Evolutionary conservation across 2,113 vertebrate genomes (phyloP).

Genomic region (Petaurus breviceps): DNA sequence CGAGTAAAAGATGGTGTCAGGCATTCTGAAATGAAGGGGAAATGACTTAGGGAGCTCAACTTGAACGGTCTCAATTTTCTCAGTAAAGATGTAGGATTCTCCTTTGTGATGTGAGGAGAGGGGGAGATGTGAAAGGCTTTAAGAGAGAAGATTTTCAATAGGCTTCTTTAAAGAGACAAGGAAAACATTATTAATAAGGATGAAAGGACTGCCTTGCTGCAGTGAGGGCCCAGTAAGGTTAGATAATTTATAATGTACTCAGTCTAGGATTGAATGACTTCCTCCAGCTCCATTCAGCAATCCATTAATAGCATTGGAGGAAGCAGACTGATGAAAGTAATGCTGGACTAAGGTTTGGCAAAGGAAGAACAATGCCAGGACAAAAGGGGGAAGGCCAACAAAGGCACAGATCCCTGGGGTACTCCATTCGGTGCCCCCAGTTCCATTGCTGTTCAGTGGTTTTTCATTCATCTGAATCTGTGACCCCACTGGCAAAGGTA

Average conservation of each 20-base stretch:
- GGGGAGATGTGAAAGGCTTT: neutral
- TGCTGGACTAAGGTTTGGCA: neutral
- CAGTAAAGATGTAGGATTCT: neutral
- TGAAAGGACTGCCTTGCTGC: neutral
- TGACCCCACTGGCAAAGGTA: neutral
- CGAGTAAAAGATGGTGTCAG: too few relatives aligned
- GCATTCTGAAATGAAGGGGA: neutral
- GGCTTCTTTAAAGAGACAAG: neutral
- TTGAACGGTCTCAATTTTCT: neutral
- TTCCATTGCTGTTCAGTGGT: neutral
- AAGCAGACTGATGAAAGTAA: neutral
- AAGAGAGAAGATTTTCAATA: neutral
- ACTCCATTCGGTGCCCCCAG: neutral
- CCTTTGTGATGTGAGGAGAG: neutral
- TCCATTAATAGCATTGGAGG: neutral
- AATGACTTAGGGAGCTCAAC: neutral
- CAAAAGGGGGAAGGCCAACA: neutral
- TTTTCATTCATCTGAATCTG: neutral
- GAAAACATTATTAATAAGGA: neutral
- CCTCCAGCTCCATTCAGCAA: neutral
- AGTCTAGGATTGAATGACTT: neutral
- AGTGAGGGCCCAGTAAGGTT: neutral
- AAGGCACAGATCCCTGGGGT: neutral
- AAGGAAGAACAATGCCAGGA: neutral
- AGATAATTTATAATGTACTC: neutral